Evolutionary conservation across 92 coral and sea anemone genomes (phyloP), one percentile per base, ranked within the genome.

Genomic region (Porites rus): DNA sequence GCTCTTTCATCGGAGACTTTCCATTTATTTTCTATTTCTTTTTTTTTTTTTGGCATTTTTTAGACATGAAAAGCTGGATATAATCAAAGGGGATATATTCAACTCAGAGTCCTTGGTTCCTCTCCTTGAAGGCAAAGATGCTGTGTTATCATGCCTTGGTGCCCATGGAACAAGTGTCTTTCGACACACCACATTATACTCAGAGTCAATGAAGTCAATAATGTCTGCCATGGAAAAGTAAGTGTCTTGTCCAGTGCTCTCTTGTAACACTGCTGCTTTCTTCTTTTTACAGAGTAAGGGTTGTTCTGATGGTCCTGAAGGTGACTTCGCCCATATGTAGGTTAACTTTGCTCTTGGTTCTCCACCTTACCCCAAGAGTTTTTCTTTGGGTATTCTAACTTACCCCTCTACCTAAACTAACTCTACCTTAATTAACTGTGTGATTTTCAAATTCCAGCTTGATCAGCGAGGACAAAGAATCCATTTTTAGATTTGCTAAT

Each of bases 91-190:
- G 11, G 90, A 94, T 64, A 80, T 91, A n/a, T 88, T 89, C 80
- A 92, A 92, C 20, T 69, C 92, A 24, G 92, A 88, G 24, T 92
- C 95, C 64, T 74, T 94, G 43, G 91, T 83, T 65, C 82, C 95
- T 11, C 60, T 81, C 13, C 85, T 94, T 70, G 65, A 80, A 81
- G 94, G 92, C 11, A 90, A 94, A 66, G 90, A 92, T 88, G 98
- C 95, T 9, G 94, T 94, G 19, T 18, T 94, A 88, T 94, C 98
- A 13, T 94, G 94, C 72, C 90, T 94, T 69, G 98, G 98, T 28
- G 90, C 86, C 2, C 91, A 94, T 38, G 88, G 85, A 62, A 62
- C 91, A 52, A 89, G 92, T 4, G 68, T 76, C 28, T 94, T 94
- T 43, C 90, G 82, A 43, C 94, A 31, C 60, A 94, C 98, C 1